Percentiles rank a stretch among this genome's conserved stretches.
These are phyloP conservation scores for Anthonomus grandis DNA, from an alignment of 1,140 invertebrate species.

Conservation along the genomic window DNA sequence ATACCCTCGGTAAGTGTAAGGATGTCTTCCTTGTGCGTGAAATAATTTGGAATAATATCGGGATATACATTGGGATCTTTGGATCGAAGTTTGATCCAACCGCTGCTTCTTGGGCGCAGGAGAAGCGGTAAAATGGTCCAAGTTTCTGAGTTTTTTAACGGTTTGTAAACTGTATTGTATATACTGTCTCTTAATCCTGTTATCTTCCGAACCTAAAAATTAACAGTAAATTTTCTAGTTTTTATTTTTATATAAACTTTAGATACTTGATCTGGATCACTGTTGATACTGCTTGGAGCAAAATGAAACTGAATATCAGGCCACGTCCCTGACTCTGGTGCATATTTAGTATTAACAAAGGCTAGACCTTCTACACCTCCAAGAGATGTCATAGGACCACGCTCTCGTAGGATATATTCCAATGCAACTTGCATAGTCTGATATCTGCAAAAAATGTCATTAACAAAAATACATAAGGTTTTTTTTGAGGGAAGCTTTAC, in stretches of 20 bases:
- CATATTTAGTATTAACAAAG: constrained; percentile 81
- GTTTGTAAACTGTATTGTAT: constrained; percentile 82
- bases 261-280: constrained; percentile 64
- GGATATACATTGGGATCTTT: constrained; percentile 78
- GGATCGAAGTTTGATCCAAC: constrained; percentile 74
- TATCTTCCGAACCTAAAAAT: constrained; percentile 54
- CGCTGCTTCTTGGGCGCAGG: constrained; percentile 77
- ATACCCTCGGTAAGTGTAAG: constrained; percentile 75
- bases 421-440: constrained; percentile 73
- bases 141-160: constrained; percentile 70
- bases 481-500: constrained; percentile 3
- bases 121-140: constrained; percentile 80
- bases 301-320: constrained; percentile 88
- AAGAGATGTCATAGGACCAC: constrained; percentile 73
- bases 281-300: constrained; percentile 75
- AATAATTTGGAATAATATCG: constrained; percentile 89
- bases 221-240: constrained; percentile 50
- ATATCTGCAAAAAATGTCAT: constrained; percentile 51
- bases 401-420: constrained; percentile 76
- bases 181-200: constrained; percentile 73
- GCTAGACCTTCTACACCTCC: constrained; percentile 79
- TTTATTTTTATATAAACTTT: constrained; percentile 41
- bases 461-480: no score
- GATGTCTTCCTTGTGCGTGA: constrained; percentile 76
- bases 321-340: constrained; percentile 67